Evolutionary conservation across 2,888 invertebrate genomes (phyloP).

Genomic region (Drosophila picticornis): DNA sequence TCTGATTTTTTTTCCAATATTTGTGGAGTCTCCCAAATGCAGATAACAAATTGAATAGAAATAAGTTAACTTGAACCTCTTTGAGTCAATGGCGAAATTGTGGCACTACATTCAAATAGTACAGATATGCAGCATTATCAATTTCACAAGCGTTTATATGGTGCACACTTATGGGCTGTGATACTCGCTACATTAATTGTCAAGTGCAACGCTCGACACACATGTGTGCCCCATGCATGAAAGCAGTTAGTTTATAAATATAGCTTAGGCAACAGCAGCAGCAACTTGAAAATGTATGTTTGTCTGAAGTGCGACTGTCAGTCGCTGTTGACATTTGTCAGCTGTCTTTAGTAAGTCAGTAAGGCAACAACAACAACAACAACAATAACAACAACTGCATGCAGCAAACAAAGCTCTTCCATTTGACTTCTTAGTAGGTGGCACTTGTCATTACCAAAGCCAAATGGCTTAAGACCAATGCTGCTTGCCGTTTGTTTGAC

Average conservation of each 20-base stretch:
- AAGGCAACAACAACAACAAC: not conserved
- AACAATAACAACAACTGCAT: slow-evolving; percentile 23
- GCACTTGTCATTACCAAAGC: slow-evolving; percentile 53
- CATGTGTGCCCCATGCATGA: not conserved
- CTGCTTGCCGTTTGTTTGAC: slow-evolving; percentile 6
- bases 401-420: slow-evolving; percentile 1
- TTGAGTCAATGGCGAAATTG: slow-evolving; percentile 6
- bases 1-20: not conserved
- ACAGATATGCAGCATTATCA: slow-evolving; percentile 15
- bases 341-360: not conserved
- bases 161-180: slow-evolving; percentile 4
- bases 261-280: not conserved
- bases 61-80: not conserved
- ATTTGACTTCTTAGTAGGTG: slow-evolving; percentile 15
- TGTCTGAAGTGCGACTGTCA: slow-evolving; percentile 9
- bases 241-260: slow-evolving; percentile 9
- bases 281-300: slow-evolving; percentile 18
- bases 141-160: slow-evolving; percentile 5
- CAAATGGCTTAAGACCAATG: slow-evolving; percentile 36
- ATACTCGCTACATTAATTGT: slow-evolving; percentile 8
- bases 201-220: slow-evolving; percentile 12
- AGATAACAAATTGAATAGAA: not conserved
- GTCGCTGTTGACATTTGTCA: slow-evolving; percentile 51
- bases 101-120: not conserved
- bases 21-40: not conserved